phyloP scores from a whole-genome alignment of 2,888 invertebrate genomes.

The Tethea ocularis region DNA sequence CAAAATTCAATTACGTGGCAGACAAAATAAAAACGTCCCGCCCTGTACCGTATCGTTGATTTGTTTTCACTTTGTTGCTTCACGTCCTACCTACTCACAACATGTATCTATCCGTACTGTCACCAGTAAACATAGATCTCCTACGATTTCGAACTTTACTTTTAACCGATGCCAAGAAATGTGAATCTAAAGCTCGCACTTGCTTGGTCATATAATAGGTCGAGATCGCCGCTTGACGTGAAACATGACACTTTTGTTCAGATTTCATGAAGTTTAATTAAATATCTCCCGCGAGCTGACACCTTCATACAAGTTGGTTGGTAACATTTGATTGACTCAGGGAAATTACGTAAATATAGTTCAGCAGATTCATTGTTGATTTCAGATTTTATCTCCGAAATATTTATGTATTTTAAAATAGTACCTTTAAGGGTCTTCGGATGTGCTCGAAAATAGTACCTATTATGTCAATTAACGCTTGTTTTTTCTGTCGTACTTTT shows the following conservation, averaged over 20 bases:
- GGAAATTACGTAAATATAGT: slow-evolving; percentile 53
- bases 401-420: too few species aligned
- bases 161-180: slow-evolving; percentile 21
- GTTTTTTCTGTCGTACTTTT: too few species aligned
- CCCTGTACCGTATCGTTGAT: slow-evolving; percentile 68
- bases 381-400: background rate
- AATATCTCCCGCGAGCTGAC: slow-evolving; percentile 53
- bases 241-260: slow-evolving; percentile 63
- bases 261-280: slow-evolving; percentile 68
- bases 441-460: too few species aligned
- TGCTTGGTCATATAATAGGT: slow-evolving; percentile 47
- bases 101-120: slow-evolving; percentile 32
- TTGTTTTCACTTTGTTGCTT: slow-evolving; percentile 71
- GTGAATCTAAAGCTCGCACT: slow-evolving; percentile 34
- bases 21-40: slow-evolving; percentile 76
- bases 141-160: slow-evolving; percentile 10
- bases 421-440: too few species aligned
- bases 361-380: too few species aligned
- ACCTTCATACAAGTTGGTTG: slow-evolving; percentile 43
- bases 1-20: slow-evolving; percentile 79
- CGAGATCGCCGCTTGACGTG: slow-evolving; percentile 48
- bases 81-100: slow-evolving; percentile 48
- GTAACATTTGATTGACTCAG: slow-evolving; percentile 61
- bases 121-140: slow-evolving; percentile 48
- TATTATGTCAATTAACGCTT: too few species aligned